These are phyloP conservation scores for Ypsolopha sequella DNA, from an alignment of 2,888 invertebrate genomes.

Conservation along the genomic window DNA sequence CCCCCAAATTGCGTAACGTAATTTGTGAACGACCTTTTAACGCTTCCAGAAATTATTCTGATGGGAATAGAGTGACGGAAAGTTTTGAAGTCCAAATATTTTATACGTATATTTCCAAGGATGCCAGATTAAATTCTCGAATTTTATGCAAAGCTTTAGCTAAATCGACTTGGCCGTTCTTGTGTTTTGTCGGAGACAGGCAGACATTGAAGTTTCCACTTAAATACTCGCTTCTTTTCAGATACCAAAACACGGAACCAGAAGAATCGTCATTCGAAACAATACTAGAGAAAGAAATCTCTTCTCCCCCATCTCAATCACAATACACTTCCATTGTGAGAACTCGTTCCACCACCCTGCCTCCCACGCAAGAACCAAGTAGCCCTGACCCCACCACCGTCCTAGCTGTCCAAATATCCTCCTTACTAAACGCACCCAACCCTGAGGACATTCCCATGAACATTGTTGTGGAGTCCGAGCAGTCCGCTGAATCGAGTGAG, in stretches of 20 bases:
- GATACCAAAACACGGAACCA: constrained; percentile 36
- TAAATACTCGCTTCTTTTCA: constrained; percentile 16
- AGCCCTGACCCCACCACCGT: constrained; percentile 52
- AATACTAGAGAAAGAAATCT: constrained; percentile 51
- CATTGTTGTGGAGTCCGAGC: constrained; percentile 9
- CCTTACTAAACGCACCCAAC: constrained; percentile 45
- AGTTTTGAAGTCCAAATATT: no score
- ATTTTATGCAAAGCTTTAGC: no score
- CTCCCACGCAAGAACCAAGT: constrained; percentile 22
- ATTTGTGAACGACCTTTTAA: no score
- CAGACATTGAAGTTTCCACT: no score
- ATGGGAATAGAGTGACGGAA: no score
- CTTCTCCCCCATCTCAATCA: constrained; percentile 41
- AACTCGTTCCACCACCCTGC: constrained; percentile 23
- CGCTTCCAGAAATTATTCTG: no score
- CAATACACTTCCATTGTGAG: constrained; percentile 53
- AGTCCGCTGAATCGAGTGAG: constrained; percentile 25
- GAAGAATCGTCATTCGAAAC: constrained; percentile 43
- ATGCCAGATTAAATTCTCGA: no score
- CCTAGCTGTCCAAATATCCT: constrained; percentile 57
- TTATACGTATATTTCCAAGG: no score
- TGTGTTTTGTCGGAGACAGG: no score
- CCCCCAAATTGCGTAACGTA: no score
- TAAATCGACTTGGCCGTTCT: no score
- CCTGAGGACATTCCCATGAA: constrained; percentile 12